phyloP scores from a whole-genome alignment of 1,140 invertebrate genomes.

The Rhyzopertha dominica region DNA sequence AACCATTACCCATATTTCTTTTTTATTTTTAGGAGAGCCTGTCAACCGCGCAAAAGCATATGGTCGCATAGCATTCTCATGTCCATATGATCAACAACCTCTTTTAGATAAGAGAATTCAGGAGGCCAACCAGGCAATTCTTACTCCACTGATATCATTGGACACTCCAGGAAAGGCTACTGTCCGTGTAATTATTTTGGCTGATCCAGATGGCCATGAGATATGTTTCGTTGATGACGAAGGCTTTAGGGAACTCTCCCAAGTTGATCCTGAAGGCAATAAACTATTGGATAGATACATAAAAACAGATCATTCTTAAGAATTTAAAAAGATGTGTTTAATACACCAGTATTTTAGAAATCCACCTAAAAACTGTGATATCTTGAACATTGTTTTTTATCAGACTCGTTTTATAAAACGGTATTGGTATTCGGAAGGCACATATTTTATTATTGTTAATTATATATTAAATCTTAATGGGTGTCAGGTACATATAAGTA shows the following conservation, averaged over 20 bases:
- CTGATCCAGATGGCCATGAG: constrained; percentile 95
- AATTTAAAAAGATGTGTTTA: background rate
- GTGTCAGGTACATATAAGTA: no score
- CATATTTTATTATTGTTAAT: no score
- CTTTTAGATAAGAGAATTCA: constrained; percentile 70
- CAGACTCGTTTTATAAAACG: no score
- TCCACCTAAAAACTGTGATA: no score
- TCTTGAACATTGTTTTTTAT: no score
- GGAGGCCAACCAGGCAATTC: constrained; percentile 66
- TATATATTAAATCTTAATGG: no score
- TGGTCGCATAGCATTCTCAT: constrained; percentile 91
- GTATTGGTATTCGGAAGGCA: no score
- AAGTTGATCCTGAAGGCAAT: constrained; percentile 79
- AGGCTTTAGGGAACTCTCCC: constrained; percentile 82
- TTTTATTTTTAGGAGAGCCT: constrained; percentile 49
- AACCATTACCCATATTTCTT: no score
- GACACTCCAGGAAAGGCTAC: constrained; percentile 96
- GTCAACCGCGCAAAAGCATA: constrained; percentile 87
- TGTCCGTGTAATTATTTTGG: constrained; percentile 91
- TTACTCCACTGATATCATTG: constrained; percentile 83
- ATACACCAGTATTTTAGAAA: no score
- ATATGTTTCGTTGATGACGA: constrained; percentile 99
- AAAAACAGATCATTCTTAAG: constrained; percentile 56
- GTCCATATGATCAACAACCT: constrained; percentile 70
- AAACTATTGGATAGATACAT: constrained; percentile 76